Evolutionary conservation across 64 coral and sea anemone genomes (phyloP).

Genomic region (Anthopleura sola): DNA sequence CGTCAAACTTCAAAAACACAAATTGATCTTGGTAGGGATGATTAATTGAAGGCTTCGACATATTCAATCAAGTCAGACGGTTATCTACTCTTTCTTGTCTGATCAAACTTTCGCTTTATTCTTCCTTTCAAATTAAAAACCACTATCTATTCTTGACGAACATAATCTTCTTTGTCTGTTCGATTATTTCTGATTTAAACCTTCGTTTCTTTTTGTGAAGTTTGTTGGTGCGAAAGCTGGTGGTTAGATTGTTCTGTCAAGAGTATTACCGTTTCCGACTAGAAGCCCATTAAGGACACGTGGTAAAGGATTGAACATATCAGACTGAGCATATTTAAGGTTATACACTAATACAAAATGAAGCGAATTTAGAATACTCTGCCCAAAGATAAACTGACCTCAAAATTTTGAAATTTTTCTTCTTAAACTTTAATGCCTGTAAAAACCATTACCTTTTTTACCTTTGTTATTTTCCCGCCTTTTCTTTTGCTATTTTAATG

Average conservation of each 20-base stretch:
- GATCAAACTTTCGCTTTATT: neutral
- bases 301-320: neutral
- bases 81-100: neutral
- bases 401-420: neutral
- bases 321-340: neutral
- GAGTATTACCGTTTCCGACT: neutral
- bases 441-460: neutral
- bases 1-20: neutral
- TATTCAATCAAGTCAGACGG: neutral
- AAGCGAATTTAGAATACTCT: neutral
- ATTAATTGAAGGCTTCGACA: neutral
- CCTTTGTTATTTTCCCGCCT: neutral
- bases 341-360: neutral
- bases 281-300: neutral
- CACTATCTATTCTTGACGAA: neutral
- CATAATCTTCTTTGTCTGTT: neutral
- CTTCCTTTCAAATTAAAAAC: slow-evolving; percentile 21
- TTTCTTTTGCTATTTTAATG: neutral
- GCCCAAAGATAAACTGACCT: neutral
- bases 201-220: neutral
- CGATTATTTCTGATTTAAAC: slow-evolving; percentile 10
- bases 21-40: neutral
- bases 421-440: neutral
- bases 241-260: neutral
- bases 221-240: slow-evolving; percentile 10